Percentiles rank a stretch among this genome's conserved stretches.
Evolutionary conservation across 2,797 vertebrate species (phyloP).

Genomic region (Lycodopsis pacificus): DNA sequence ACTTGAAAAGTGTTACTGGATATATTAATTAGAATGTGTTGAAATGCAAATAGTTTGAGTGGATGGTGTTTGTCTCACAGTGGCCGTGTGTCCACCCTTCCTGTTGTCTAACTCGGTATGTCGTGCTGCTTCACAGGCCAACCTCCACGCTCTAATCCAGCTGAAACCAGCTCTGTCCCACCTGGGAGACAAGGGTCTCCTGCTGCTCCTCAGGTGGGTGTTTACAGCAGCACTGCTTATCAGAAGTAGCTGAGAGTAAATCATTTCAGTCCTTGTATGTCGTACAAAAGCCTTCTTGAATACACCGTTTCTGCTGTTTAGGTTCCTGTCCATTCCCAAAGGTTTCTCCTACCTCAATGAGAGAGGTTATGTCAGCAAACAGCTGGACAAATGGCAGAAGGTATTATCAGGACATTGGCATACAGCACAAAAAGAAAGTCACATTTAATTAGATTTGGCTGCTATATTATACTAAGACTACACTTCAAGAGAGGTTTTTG

Average conservation of each 20-base stretch:
- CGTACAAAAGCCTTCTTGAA: not conserved
- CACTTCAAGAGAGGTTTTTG: not conserved
- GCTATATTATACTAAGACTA: not conserved
- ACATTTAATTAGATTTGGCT: not conserved
- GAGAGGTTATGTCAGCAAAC: constrained; percentile 96
- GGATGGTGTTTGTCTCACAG: not conserved
- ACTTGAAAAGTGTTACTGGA: not conserved
- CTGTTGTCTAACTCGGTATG: constrained; percentile 19
- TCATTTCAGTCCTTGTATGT: not conserved
- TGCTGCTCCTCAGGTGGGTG: constrained; percentile 93
- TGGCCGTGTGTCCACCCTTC: not conserved
- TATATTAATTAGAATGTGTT: not conserved
- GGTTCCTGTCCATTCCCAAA: constrained; percentile 98
- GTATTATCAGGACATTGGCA: constrained; percentile 74
- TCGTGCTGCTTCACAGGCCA: constrained; percentile 86
- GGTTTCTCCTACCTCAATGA: constrained; percentile 99
- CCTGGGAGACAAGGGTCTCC: constrained; percentile 96
- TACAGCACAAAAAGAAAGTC: not conserved
- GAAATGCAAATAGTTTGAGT: not conserved
- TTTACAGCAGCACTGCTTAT: not conserved
- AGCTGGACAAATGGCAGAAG: constrained; percentile 99
- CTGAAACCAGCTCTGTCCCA: constrained; percentile 98
- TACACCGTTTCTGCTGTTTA: constrained; percentile 69
- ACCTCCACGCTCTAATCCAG: constrained; percentile 97
- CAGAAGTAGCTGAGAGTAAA: not conserved